Evolutionary conservation across 1,140 invertebrate genomes (phyloP), one percentile per base, ranked within the genome.

Genomic region (Trichonephila inaurata): DNA sequence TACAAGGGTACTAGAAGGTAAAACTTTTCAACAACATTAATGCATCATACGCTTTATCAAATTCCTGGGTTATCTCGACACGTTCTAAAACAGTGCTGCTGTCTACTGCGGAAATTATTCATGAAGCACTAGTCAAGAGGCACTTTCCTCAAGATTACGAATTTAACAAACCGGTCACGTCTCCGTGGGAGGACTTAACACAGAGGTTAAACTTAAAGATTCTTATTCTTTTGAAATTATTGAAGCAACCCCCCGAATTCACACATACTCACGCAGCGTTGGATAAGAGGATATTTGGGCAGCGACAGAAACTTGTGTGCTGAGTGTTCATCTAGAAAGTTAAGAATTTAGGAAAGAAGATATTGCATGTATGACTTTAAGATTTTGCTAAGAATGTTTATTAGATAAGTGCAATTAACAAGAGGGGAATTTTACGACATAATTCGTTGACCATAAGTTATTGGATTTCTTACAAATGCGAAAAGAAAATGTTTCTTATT

Each of bases 21-120:
- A 51, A 77, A 77, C 69, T 77, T 77, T 77, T 77, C 69, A 77
- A 77, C 69, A 77, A 77, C 28, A 77, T 77, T 77, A 77, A 77
- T 77, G 69, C 69, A 33, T 77, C 69, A 33, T 77, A 28, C 28
- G 16, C 69, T 69, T 69, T 69, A 69, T 21, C 7, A 69, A 69
- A 69, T 21, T 77, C 69, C 69, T 14, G 69, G 51, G 51, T 18
- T 77, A 77, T 77, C 69, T 77, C 69, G 28, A 18, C 24, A 33
- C 69, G 33, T 40, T 14, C 24, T 12, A 51, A 12, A 51, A 51
- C 51, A 12, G 51, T 77, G 24, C 28, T 33, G 24, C 69, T 18
- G 69, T 33, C 24, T 33, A 28, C 33, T 33, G 5, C 24, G 33
- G 69, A 77, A 77, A 77, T 77, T 77, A 77, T 77, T 77, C 69